Base-by-base conservation (phyloP, 2,888 invertebrate species). In the Thecophora atra region DNA sequence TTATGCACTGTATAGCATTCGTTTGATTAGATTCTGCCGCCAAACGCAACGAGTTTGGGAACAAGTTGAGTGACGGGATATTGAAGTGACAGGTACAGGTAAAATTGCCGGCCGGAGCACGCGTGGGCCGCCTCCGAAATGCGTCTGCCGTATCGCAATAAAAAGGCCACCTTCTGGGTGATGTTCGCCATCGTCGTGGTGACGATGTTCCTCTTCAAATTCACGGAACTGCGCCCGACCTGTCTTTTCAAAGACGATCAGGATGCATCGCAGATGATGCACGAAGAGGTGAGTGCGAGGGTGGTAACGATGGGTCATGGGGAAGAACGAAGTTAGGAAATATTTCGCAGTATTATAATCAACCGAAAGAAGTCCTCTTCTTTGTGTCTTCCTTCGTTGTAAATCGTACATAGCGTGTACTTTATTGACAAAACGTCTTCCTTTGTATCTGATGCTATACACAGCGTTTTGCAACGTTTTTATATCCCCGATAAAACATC, bases 201-300 rank as follows among this genome's bases (percentile, higher is more conserved):
- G 76, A 86, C 85, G 72, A 85, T 86, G 84, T 84, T 86, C 80
- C 80, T 86, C 74, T 85, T 87, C 79, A 87, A 87, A 80, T 86
- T 84, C 79, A 83, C 83, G 75, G 86, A 87, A 75, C 77, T 87
- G 76, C 83, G 86, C 28, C 85, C 87, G 73, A 83, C 83, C 47
- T 87, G 86, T 79, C 83, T 87, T 67, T 86, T 87, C 80, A 83
- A 80, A 75, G 81, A 85, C 75, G 84, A 86, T 64, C 80, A 83
- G 73, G 82, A 81, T 73, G 76, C 80, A 71, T 79, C 84, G 21
- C 78, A 83, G 76, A 84, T 86, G 84, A 75, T 84, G 69, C 81
- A 81, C 74, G 84, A 83, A 67, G 85, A 85, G 85, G 87, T 86
- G 81, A 82, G 83, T 82, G 66, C 17, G 21, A 28, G n/a, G n/a